These are phyloP conservation scores for Liolophura sinensis DNA, from an alignment of 1,140 invertebrate genomes.

Conservation along the genomic window DNA sequence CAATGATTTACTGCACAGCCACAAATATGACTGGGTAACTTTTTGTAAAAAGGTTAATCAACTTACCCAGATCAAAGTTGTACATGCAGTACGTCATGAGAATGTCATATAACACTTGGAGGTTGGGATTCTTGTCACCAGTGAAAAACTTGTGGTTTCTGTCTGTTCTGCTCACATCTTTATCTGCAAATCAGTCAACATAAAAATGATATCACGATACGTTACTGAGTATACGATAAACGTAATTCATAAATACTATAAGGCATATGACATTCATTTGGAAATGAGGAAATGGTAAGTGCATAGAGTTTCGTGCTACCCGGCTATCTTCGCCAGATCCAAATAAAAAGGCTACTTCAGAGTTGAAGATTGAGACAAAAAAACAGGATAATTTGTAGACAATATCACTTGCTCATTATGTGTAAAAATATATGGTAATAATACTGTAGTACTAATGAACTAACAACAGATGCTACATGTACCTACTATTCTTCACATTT, in stretches of 20 bases:
- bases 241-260: too few relatives aligned
- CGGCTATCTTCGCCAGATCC: not conserved
- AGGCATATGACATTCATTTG: too few relatives aligned
- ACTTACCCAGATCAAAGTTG: conserved; percentile 91
- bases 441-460: too few relatives aligned
- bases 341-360: too few relatives aligned
- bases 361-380: too few relatives aligned
- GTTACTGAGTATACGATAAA: not conserved
- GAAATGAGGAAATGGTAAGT: too few relatives aligned
- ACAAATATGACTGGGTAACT: too few relatives aligned
- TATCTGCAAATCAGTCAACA: conserved; percentile 69
- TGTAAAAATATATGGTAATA: too few relatives aligned
- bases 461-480: too few relatives aligned
- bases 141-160: conserved; percentile 87
- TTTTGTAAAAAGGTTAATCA: not conserved
- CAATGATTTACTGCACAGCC: too few relatives aligned
- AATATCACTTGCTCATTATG: too few relatives aligned
- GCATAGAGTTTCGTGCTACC: not conserved
- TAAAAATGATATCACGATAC: not conserved
- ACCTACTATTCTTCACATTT: not conserved
- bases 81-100: conserved; percentile 99
- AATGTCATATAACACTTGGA: conserved; percentile 84
- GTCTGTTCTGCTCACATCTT: conserved; percentile 97
- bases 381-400: too few relatives aligned
- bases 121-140: conserved; percentile 88